Percentiles rank a stretch among this genome's conserved stretches.
These are phyloP conservation scores for Petrolisthes cinctipes DNA, from an alignment of 2,888 invertebrate species.

Conservation along the genomic window DNA sequence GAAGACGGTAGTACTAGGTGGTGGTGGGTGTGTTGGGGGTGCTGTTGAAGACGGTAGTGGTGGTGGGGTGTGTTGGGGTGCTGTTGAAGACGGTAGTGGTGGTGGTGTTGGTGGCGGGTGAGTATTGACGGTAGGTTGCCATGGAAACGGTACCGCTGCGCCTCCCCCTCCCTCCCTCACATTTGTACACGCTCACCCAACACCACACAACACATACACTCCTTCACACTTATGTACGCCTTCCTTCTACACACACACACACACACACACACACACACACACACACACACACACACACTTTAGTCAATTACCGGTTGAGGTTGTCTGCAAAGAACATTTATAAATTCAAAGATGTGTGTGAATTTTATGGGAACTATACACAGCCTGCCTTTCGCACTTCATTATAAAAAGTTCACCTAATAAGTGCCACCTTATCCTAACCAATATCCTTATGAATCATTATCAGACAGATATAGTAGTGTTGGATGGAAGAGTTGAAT, in stretches of 20 bases:
- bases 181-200: not conserved
- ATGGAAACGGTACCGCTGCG: constrained; percentile 17
- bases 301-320: too few species aligned
- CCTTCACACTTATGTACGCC: not conserved
- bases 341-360: too few species aligned
- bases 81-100: constrained; percentile 13
- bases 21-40: not conserved
- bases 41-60: not conserved
- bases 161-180: constrained; percentile 16
- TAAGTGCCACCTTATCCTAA: too few species aligned
- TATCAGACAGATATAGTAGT: too few species aligned
- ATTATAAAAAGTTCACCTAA: too few species aligned
- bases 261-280: not conserved
- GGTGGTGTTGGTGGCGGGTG: constrained; percentile 3
- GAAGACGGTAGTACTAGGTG: not conserved
- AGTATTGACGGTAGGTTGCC: constrained; percentile 29
- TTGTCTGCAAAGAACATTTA: too few species aligned
- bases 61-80: constrained; percentile 11
- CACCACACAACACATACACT: constrained; percentile 1
- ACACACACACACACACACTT: too few species aligned
- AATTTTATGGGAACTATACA: too few species aligned
- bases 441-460: too few species aligned
- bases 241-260: not conserved
- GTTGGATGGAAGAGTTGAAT: too few species aligned
- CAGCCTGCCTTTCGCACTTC: too few species aligned